Base-by-base conservation (phyloP, 2,113 vertebrate species). In the Perognathus longimembris region DNA sequence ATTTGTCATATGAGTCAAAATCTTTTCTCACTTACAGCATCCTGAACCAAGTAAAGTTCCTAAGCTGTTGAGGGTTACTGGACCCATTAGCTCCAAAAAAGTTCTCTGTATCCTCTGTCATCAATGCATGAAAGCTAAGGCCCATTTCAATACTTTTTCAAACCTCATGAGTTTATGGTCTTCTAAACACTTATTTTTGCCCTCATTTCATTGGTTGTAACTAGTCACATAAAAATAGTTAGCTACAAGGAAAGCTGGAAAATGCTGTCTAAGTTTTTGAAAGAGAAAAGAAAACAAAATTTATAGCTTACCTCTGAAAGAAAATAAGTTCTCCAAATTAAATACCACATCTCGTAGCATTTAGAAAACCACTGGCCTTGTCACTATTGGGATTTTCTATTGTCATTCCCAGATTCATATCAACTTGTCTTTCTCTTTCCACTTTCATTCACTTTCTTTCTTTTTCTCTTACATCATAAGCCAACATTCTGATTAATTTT, bases 271-370 rank as follows among this genome's bases (percentile, higher is more conserved):
- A 66, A 24, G 50, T 54, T 64, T 85, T 67, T 40, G 32, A 88
- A 12, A 8, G 28, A 64, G 30, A 45, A 54, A 80, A 69, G 66
- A 54, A 92, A 71, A 90, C 30, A 89, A 67, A 90, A 87, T 0
- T 59, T 1, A 45, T 40, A 59, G 36, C 45, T 54, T 40, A 59
- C 70, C 66, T 88, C 7, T 81, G 70, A 26, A 32, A 76, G 6
- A 71, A 57, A 42, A 81, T 38, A 57, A 45, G 20, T 82, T 34
- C 8, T 79, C 94, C n/a, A 45, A 40, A 73, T 85, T 90, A 85
- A 80, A 82, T 1, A 28, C 28, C 21, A 30, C 1, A 32, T 78
- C 28, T 78, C 40, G 22, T 86, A 36, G 70, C 36, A 74, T 90
- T 75, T 22, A 69, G 59, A 36, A 64, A 69, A 38, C 57, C 11